Evolutionary conservation across 1,140 invertebrate genomes (phyloP).

Genomic region (Ostrea denselamellosa): DNA sequence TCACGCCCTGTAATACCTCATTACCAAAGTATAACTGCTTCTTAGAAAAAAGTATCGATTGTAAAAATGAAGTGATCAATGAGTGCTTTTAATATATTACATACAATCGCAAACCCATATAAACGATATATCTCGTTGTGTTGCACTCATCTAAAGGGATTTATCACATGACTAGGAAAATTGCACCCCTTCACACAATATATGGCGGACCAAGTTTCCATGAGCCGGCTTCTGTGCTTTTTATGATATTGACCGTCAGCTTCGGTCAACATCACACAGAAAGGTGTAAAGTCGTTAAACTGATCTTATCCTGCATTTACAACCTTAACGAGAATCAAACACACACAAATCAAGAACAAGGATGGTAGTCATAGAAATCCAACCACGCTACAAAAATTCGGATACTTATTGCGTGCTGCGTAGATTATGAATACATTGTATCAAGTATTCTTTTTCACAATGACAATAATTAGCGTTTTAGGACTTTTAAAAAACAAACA

Average conservation of each 20-base stretch:
- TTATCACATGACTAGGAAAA: no score
- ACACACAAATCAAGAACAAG: not conserved
- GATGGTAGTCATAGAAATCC: not conserved
- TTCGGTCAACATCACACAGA: not conserved
- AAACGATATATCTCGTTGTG: no score
- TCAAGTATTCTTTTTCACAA: no score
- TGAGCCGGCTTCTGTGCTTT: not conserved
- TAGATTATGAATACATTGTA: no score
- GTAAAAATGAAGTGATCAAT: not conserved
- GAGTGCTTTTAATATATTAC: not conserved
- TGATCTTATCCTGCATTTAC: not conserved
- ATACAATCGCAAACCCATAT: not conserved
- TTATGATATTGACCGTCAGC: conserved; percentile 25
- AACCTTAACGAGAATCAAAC: not conserved
- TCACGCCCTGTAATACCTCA: not conserved
- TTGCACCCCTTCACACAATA: no score
- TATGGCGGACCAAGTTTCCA: no score
- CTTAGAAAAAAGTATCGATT: not conserved
- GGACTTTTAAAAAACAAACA: no score
- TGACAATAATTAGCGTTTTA: no score
- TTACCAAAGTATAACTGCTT: not conserved
- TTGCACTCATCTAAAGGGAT: no score
- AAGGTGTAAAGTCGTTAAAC: not conserved
- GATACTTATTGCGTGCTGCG: no score
- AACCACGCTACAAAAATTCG: no score